Evolutionary conservation across 2,113 vertebrate genomes (phyloP), one percentile per base, ranked within the genome.

Genomic region (Chascanopsetta lugubris): DNA sequence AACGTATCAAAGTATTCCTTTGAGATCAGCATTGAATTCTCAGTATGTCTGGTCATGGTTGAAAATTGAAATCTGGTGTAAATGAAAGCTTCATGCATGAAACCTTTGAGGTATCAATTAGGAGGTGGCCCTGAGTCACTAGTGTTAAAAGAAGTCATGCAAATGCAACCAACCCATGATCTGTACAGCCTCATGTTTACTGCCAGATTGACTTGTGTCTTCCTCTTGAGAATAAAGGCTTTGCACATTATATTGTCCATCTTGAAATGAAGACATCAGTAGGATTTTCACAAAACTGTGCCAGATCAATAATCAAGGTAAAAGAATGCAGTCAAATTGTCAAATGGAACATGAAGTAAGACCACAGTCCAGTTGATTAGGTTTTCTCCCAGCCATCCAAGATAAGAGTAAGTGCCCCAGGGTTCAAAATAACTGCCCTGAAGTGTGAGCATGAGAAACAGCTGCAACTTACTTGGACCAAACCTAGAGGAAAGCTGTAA

Each of bases 331-430:
- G 61, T 51, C 56, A 75, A 24, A 25, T 68, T 29, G 20, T 51
- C 22, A 20, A n/a, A 48, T 22, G 47, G 40, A 56, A 72, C 49
- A 58, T 5, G 8, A 47, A 42, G 53, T 61, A 57, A 54, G 57
- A 51, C 54, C 65, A 27, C 13, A 9, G 24, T 64, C 59, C 56
- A 69, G 46, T 72, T 70, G 77, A 69, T 75, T 78, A 45, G 30
- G 42, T 65, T 69, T 64, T 65, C 48, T 12, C 30, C 25, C 20
- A 27, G 13, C 49, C 40, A 2, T 70, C 72, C 38, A 42, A 18
- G 38, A 15, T n/a, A 42, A 42, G 25, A 60, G 8, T 46, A 61
- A 57, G 27, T 2, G 50, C 73, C 63, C 43, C 22, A 17, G 62
- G 60, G 58, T 63, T 74, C 21, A 24, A 58, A 78, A 56, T 53